Evolutionary conservation across 1,140 invertebrate species (phyloP), one percentile per base, ranked within the genome.

Genomic region (Glomeris maerens): DNA sequence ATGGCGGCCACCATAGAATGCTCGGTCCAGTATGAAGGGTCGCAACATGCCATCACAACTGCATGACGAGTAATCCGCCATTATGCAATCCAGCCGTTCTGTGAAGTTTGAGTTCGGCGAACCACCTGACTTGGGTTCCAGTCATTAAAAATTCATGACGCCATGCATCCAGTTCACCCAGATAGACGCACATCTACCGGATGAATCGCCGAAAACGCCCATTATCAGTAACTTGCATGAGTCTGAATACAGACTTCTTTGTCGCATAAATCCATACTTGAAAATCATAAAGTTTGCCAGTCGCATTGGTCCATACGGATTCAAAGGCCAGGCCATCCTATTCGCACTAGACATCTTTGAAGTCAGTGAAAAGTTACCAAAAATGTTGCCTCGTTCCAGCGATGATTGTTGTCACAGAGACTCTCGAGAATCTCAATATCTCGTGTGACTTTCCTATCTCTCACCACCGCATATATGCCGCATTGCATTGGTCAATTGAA

Each of bases 251-350:
- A 26, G 52, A 10, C 28, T 52, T 25, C 5, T 54, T 10, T n/a
- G 48, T 17, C 36, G 40, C 44, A 51, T 54, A 20, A 52, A 20
- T 22, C 41, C 45, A 39, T 52, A 42, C 23, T 23, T 52, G 10
- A 54, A 52, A 45, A 45, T 54, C 13, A 27, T 54, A 25, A 54
- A 54, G 17, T 52, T 45, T 46, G 27, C 29, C 39, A 44, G 50
- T 7, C 1, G 21, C 27, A 20, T 50, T 45, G 52, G 52, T 13
- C 52, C 50, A 54, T 52, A 51, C 52, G 49, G 49, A 36, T 54
- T 45, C 10, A 49, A 47, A 47, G 47, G 47, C 7, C 36, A 45
- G 7, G 36, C 36, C 7, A 29, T 21, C 5, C 17, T 45, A 27
- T 46, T 46, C 10, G 38, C 47, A 21, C 21, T 14, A 28, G 27